phyloP scores from a whole-genome alignment of 1,140 invertebrate species.

The Andrena cerasifolii region DNA sequence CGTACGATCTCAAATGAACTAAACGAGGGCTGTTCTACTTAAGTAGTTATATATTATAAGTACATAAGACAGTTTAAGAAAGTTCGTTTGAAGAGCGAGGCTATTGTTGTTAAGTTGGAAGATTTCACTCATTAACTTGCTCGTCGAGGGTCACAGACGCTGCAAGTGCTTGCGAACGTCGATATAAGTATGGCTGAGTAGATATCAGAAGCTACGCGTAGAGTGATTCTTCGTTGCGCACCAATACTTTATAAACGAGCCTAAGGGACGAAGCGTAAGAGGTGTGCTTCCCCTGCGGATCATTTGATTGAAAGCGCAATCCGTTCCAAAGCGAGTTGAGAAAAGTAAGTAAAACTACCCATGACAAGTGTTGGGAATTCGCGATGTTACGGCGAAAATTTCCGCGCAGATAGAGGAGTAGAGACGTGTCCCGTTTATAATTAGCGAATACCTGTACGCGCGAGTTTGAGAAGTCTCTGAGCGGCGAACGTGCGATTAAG shows the following conservation, averaged over 20 bases:
- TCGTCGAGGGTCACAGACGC: neutral
- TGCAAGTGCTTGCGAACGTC: neutral
- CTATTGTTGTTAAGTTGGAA: neutral
- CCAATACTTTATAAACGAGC: too few species aligned
- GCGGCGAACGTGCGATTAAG: conserved; percentile 58
- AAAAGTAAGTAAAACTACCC: too few species aligned
- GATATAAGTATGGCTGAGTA: neutral
- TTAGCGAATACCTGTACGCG: conserved; percentile 41
- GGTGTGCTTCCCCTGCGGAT: too few species aligned
- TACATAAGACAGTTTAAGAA: neutral
- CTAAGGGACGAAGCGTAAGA: too few species aligned
- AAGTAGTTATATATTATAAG: conserved; percentile 19
- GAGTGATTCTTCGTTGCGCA: too few species aligned
- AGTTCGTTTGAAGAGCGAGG: conserved; percentile 24
- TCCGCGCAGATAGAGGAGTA: neutral
- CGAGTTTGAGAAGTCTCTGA: conserved; percentile 30
- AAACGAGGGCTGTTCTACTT: neutral
- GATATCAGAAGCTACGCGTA: too few species aligned
- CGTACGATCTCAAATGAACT: neutral
- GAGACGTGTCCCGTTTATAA: conserved; percentile 32
- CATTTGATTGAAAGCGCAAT: too few species aligned
- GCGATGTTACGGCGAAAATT: too few species aligned
- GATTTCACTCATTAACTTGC: conserved; percentile 29
- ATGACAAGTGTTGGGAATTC: too few species aligned
- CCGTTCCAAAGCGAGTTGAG: too few species aligned